A percentile compares a stretch with the other conserved stretches of the same genome.
Conservation (phyloP, 2,797 vertebrate species). For the Hippocampus kuda region DNA sequence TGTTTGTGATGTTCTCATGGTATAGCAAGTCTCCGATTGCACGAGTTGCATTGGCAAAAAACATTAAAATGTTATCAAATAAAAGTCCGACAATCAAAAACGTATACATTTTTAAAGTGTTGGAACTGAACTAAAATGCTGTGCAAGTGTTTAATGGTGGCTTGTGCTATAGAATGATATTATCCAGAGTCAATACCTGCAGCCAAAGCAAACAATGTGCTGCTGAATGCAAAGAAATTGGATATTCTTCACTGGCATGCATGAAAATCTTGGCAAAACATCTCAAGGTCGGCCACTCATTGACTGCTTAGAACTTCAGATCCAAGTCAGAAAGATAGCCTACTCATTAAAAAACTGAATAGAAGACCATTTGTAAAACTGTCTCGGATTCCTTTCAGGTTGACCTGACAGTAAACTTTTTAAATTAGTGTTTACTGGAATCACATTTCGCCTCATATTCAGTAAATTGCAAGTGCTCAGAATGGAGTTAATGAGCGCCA, state of each 20-base stretch:
- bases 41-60: background rate
- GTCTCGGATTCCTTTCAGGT: background rate
- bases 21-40: background rate
- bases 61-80: background rate
- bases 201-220: background rate
- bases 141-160: background rate
- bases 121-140: background rate
- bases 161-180: background rate
- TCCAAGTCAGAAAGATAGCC: background rate
- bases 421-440: background rate
- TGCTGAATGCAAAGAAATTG: conserved; percentile 6
- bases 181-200: background rate
- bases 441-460: conserved; percentile 8
- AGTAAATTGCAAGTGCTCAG: conserved; percentile 14
- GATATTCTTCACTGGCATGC: conserved; percentile 23
- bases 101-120: background rate
- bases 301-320: background rate
- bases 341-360: background rate
- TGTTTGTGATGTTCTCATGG: background rate
- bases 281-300: conserved; percentile 23
- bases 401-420: background rate
- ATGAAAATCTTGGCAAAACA: conserved; percentile 30
- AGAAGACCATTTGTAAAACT: background rate
- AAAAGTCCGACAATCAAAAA: background rate
- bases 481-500: conserved; percentile 50